phyloP scores from a whole-genome alignment of 2,113 vertebrate genomes.

The Heliornis fulica region DNA sequence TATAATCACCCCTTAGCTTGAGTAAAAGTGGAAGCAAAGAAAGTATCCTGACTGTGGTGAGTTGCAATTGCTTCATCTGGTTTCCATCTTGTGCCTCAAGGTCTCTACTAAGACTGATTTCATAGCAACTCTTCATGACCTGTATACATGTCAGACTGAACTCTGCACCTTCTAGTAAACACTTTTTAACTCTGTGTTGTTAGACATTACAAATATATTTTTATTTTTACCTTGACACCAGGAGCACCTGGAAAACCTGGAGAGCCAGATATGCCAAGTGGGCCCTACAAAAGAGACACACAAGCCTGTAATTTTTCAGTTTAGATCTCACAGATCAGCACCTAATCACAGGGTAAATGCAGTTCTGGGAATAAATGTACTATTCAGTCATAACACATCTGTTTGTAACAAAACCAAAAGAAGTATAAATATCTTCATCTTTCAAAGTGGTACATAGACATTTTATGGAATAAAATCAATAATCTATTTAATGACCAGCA shows the following conservation, averaged over 20 bases:
- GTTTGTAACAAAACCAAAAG: neutral
- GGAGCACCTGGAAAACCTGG: constrained; percentile 93
- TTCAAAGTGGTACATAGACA: rapidly evolving
- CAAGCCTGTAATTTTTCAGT: neutral
- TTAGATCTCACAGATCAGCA: neutral
- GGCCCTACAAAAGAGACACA: constrained; percentile 79
- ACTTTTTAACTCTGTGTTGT: neutral
- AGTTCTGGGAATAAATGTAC: neutral
- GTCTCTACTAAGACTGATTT: neutral
- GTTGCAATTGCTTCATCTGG: neutral
- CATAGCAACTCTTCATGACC: neutral
- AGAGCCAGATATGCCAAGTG: constrained; percentile 88
- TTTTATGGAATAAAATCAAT: neutral
- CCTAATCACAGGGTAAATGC: neutral
- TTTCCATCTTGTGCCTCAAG: neutral
- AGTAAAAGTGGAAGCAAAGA: neutral
- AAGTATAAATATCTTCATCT: neutral
- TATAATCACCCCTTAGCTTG: neutral
- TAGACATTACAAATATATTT: neutral
- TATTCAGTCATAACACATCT: neutral
- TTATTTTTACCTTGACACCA: constrained; percentile 85
- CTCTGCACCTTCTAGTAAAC: no score
- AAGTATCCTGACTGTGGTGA: neutral
- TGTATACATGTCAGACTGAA: neutral
- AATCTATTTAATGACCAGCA: neutral